Evolutionary conservation across 2,888 invertebrate genomes (phyloP), one percentile per base, ranked within the genome.

Genomic region (Rhyacophila evoluta): DNA sequence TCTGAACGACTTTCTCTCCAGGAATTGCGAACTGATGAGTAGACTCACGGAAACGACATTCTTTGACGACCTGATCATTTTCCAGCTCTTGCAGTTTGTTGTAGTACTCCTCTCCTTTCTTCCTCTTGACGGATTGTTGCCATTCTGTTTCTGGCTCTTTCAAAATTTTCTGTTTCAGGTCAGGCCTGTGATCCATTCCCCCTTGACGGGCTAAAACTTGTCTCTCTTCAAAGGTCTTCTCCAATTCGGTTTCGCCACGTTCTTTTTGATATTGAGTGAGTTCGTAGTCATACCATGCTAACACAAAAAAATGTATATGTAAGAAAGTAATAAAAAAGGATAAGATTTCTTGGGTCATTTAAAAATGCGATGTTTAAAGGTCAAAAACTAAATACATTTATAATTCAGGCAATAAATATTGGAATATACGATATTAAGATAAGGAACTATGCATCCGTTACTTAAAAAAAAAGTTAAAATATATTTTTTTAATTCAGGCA

Each of bases 251-350:
- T 84, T 94, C 95, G 86, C 92, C 90, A 83, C 96, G 94, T 84
- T 94, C 94, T 86, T 92, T 91, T 88, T 97, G 97, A 88, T 96
- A 97, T 86, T 93, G 93, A 83, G 94, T 91, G 86, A 96, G 92
- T 87, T 95, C 97, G 86, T 92, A 92, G 89, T 97, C 97, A 90
- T 97, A 97, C 97, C 97, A 97, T 84, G 97, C 97, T 95, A 87
- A 67, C 37, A 72, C 38, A 81, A 81, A 82, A 79, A 37, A 33
- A 67, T 12, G 27, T 3, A 33, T 33, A 55, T 19, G 19, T 55
- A 33, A 70, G 33, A 28, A 73, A 28, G 33, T 29, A 11, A 28
- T 15, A 67, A 67, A 67, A 36, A 12, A 74, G 25, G 19, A 74
- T 29, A 36, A n/a, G 19, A 15, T 38, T 25, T 36, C 36, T 68